Base-by-base conservation (phyloP, 2,888 invertebrate species). In the Alcis repandata region DNA sequence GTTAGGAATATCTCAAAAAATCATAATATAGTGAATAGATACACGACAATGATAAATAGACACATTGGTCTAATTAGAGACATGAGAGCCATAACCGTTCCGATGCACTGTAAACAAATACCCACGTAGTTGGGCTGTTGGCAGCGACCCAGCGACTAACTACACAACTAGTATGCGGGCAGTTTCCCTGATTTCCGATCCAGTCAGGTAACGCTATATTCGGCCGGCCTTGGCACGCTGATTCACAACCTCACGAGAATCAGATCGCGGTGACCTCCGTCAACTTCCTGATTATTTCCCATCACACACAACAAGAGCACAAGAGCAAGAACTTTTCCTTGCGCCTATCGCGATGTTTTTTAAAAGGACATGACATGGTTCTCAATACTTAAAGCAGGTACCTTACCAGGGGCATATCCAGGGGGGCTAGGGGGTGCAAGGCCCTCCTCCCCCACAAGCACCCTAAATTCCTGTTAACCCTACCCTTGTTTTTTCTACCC, bases 271-370 rank as follows among this genome's bases (percentile, higher is more conserved):
- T n/a, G 56, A 56, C 65, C 57, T 63, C 61, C 56, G 49, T 8
- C 15, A 33, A 9, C 27, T 64, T 64, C 63, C 63, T 64, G 53
- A 33, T 43, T 54, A 17, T 43, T 57, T 59, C 49, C 56, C 36
- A 46, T 60, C 40, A 10, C 17, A n/a, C n/a, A n/a, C n/a, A n/a
- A n/a, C 27, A 13, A 19, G 41, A 40, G 7, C 59, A 49, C 38
- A 49, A 56, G 51, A 60, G 56, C 58, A 54, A 62, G 48, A 52
- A 54, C 57, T 48, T 56, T 64, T 69, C 67, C 64, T 67, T 20
- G 32, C 45, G 22, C 43, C 43, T 54, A 49, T 51, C 32, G 41
- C 54, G 58, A 54, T 59, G 36, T 61, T 63, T 52, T 58, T 13
- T 10, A 1, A 43, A 59, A 32, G 49, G 41, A 27, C 40, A 40